Percentiles rank a stretch among this genome's conserved stretches.
Evolutionary conservation across 1,140 invertebrate genomes (phyloP).

Genomic region (Drosophila setifemur): DNA sequence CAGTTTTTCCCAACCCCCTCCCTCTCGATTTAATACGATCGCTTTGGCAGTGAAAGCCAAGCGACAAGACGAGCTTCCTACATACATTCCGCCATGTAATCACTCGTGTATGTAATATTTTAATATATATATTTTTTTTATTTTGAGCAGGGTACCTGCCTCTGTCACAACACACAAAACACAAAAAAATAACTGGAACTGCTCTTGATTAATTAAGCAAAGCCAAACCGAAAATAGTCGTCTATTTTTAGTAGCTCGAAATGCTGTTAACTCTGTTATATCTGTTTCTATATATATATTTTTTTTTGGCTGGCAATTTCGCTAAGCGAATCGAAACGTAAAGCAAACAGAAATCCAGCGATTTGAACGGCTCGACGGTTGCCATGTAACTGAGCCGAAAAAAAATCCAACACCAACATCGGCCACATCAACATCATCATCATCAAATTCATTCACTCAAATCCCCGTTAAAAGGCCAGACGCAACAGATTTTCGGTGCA

Average conservation of each 20-base stretch:
- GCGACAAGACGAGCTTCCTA: constrained; percentile 32
- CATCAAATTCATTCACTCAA: constrained; percentile 36
- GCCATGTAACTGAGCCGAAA: constrained; percentile 55
- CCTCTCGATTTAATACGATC: constrained; percentile 50
- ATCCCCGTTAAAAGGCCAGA: constrained; percentile 45
- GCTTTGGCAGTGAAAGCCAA: constrained; percentile 57
- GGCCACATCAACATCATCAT: constrained; percentile 22
- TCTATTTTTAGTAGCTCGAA: constrained; percentile 20
- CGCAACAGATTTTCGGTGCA: constrained; percentile 18
- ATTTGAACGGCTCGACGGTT: constrained; percentile 66
- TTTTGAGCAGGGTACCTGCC: not conserved
- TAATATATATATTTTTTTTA: not conserved
- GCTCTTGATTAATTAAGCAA: constrained; percentile 36
- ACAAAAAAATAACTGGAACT: constrained; percentile 1
- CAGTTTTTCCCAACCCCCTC: constrained; percentile 49
- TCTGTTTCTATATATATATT: not conserved
- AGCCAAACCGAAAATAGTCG: constrained; percentile 48
- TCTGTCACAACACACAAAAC: constrained; percentile 12
- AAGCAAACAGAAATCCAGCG: constrained; percentile 1
- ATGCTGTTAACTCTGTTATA: not conserved
- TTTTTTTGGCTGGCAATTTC: constrained; percentile 10
- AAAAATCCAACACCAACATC: constrained; percentile 18
- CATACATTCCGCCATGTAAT: not conserved
- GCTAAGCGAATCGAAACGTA: constrained; percentile 20
- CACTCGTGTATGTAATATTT: constrained; percentile 4